Evolutionary conservation across 2,888 invertebrate genomes (phyloP).

Genomic region (Drosophila limbata): DNA sequence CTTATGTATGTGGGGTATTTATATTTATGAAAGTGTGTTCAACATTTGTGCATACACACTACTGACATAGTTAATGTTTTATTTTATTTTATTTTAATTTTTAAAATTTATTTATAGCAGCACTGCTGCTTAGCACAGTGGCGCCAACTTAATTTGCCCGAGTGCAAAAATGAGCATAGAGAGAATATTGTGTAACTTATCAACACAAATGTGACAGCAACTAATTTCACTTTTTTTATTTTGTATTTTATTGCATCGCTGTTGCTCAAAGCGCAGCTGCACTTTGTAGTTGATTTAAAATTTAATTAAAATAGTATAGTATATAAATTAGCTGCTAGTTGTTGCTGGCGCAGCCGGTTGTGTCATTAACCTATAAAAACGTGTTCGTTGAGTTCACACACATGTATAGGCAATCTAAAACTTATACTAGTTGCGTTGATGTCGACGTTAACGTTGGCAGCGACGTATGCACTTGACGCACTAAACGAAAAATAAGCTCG

Average conservation of each 20-base stretch:
- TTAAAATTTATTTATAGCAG: conserved; percentile 37
- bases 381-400: conserved; percentile 64
- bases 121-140: conserved; percentile 37
- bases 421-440: conserved; percentile 29
- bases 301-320: conserved; percentile 23
- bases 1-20: conserved; percentile 10
- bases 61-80: conserved; percentile 69
- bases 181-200: conserved; percentile 5
- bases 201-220: conserved; percentile 29
- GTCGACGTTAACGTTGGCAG: conserved; percentile 9
- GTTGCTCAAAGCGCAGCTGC: conserved; percentile 33
- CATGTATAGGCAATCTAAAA: conserved; percentile 27
- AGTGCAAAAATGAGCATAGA: neutral
- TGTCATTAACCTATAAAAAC: conserved; percentile 84
- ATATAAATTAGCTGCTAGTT: conserved; percentile 48
- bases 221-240: conserved; percentile 60
- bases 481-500: conserved; percentile 14
- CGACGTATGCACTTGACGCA: conserved; percentile 58
- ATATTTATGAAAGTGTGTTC: conserved; percentile 46
- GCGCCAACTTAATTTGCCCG: conserved; percentile 7
- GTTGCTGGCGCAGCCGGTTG: conserved; percentile 51
- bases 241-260: conserved; percentile 17
- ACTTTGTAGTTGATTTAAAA: conserved; percentile 14
- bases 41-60: conserved; percentile 77
- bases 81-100: conserved; percentile 23